Base-by-base conservation (phyloP, 2,888 invertebrate species). In the Daptonema setosum region DNA sequence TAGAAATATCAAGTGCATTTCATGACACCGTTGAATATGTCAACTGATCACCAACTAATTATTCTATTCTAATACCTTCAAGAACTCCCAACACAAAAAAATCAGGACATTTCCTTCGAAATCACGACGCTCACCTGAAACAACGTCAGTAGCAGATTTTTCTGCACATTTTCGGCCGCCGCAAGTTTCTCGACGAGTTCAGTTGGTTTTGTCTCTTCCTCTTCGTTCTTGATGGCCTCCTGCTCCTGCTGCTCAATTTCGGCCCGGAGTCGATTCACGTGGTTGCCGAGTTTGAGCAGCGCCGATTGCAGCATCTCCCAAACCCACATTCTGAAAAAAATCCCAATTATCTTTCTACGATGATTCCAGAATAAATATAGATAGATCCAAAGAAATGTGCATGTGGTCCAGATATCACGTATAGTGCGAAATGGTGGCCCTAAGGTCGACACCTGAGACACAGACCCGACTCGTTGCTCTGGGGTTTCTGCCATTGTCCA, bases 291-390 rank as follows among this genome's bases (percentile, higher is more conserved):
- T 76, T 91, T 93, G 66, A 85, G 83, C 54, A 95, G 87, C 1
- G 93, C 93, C 58, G 87, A 76, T 73, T 93, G 90, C 56, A 97
- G 77, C 59, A 95, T 82, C 76, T 97, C 95, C 93, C 95, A 97
- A 25, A 93, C 79, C 72, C 87, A 91, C 68, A 83, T 80, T 73
- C 87, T 87, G 64, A 20, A 62, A 59, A 28, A 14, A 28, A 43
- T 17, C 5, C 17, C n/a, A n/a, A n/a, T n/a, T n/a, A n/a, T n/a
- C n/a, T n/a, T n/a, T n/a, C n/a, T n/a, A n/a, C n/a, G n/a, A n/a
- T n/a, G n/a, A n/a, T n/a, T n/a, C n/a, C n/a, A n/a, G n/a, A n/a
- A n/a, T n/a, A n/a, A n/a, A n/a, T n/a, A n/a, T n/a, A n/a, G n/a
- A n/a, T n/a, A n/a, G n/a, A n/a, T n/a, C n/a, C n/a, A n/a, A n/a